phyloP scores from a whole-genome alignment of 2,888 invertebrate genomes.

The Catocala sponsa region DNA sequence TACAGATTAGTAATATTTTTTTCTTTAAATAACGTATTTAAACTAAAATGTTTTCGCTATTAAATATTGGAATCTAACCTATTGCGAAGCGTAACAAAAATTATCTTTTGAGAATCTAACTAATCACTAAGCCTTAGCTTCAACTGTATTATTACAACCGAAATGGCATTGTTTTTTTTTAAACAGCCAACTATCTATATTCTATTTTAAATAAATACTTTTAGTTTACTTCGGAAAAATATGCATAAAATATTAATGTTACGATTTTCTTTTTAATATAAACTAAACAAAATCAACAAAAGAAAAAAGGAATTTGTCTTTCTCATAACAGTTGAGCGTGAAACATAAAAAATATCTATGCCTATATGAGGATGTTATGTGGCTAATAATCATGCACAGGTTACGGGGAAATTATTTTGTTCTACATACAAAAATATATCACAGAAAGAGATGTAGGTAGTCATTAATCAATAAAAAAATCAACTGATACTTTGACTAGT shows the following conservation, averaged over 20 bases:
- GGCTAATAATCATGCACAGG: conserved; percentile 73
- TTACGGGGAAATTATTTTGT: conserved; percentile 69
- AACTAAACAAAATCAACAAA: conserved; percentile 49
- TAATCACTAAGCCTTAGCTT: conserved; percentile 80
- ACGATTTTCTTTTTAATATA: conserved; percentile 32
- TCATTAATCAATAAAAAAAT: conserved; percentile 66
- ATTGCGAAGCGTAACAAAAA: conserved; percentile 79
- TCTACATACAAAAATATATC: conserved; percentile 79
- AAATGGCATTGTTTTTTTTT: conserved; percentile 59
- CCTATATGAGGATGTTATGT: conserved; percentile 76
- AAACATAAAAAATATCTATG: conserved; percentile 47
- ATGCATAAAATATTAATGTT: conserved; percentile 39
- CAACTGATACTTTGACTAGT: conserved; percentile 82
- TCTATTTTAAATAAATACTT: conserved; percentile 48
- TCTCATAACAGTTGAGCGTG: conserved; percentile 58
- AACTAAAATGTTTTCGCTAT: conserved; percentile 73
- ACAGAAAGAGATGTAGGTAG: conserved; percentile 74
- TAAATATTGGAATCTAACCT: conserved; percentile 74
- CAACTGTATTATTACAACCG: conserved; percentile 65
- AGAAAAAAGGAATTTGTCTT: conserved; percentile 48
- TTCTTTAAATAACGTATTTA: conserved; percentile 57
- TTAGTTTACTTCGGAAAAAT: conserved; percentile 36
- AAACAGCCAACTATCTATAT: conserved; percentile 47
- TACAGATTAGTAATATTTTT: conserved; percentile 52
- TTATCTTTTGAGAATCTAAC: conserved; percentile 79